A percentile compares a stretch with the other conserved stretches of the same genome.
Evolutionary conservation across 2,113 vertebrate species (phyloP).

Genomic region (Shinisaurus crocodilurus): DNA sequence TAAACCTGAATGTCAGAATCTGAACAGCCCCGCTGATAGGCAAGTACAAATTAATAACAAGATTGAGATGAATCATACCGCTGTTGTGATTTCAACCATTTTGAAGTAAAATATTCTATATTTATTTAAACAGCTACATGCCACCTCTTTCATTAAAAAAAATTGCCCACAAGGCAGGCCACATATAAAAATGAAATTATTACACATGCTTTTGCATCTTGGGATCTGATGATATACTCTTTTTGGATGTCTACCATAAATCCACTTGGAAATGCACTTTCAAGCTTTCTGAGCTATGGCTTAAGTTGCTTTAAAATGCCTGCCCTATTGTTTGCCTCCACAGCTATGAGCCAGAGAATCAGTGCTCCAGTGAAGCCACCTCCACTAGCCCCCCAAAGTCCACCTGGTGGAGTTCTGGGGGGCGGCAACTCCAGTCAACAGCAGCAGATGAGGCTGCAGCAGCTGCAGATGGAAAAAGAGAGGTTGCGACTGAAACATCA

Average conservation of each 20-base stretch:
- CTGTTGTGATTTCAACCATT: no score
- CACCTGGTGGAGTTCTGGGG: conserved; percentile 84
- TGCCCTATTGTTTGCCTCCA: conserved; percentile 44
- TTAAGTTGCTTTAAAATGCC: neutral
- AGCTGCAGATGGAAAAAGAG: conserved; percentile 96
- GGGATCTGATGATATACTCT: neutral
- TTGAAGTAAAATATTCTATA: neutral
- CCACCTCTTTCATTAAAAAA: neutral
- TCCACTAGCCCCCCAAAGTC: conserved; percentile 86
- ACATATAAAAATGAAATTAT: neutral
- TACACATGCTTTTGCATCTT: neutral
- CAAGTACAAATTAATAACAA: neutral
- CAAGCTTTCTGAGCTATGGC: no score
- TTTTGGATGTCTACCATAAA: no score
- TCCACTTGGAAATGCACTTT: neutral
- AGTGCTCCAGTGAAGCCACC: conserved; percentile 91
- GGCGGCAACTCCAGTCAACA: conserved; percentile 80
- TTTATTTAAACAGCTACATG: neutral
- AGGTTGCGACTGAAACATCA: conserved; percentile 94
- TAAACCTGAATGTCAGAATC: neutral
- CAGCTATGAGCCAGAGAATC: conserved; percentile 94
- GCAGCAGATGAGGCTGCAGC: conserved; percentile 93
- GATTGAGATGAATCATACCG: neutral
- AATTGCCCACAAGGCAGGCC: no score
- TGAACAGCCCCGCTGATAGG: neutral